A percentile compares a stretch with the other conserved stretches of the same genome.
Evolutionary conservation across 2,113 vertebrate genomes (phyloP).

Genomic region (Cyprinodon brontotheroides): DNA sequence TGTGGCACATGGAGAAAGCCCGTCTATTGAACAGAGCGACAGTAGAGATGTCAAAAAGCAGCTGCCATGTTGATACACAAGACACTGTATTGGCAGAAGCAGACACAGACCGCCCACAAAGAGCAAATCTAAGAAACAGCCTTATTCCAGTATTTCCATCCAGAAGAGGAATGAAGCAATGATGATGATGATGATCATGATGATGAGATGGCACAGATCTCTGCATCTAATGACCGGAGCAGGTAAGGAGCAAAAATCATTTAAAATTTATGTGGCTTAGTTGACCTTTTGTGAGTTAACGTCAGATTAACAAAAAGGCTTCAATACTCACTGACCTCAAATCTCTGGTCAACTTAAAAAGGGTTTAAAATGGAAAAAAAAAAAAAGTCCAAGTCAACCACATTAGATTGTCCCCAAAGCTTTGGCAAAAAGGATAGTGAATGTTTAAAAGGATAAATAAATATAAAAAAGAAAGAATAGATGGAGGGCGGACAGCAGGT

Average conservation of each 20-base stretch:
- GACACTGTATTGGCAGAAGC: slow-evolving; percentile 56
- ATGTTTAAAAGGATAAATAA: slow-evolving; percentile 47
- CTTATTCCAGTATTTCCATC: slow-evolving; percentile 42
- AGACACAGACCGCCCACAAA: slow-evolving; percentile 49
- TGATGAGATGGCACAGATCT: slow-evolving; percentile 37
- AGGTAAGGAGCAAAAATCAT: slow-evolving; percentile 9
- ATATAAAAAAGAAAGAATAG: slow-evolving; percentile 23
- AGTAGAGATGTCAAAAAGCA: slow-evolving; percentile 36
- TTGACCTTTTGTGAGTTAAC: slow-evolving; percentile 40
- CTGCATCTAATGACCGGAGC: slow-evolving; percentile 32
- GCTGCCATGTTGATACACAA: slow-evolving; percentile 55
- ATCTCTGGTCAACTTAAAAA: slow-evolving; percentile 22
- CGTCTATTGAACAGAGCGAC: slow-evolving; percentile 21
- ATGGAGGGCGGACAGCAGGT: slow-evolving; percentile 53
- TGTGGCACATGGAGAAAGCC: slow-evolving; percentile 36
- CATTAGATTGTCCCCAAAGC: slow-evolving; percentile 51
- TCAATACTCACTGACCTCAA: slow-evolving; percentile 42
- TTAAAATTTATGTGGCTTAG: slow-evolving; percentile 20
- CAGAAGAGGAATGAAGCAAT: slow-evolving; percentile 47
- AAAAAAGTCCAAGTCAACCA: slow-evolving; percentile 36
- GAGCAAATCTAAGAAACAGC: slow-evolving; percentile 30
- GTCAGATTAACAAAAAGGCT: slow-evolving; percentile 28
- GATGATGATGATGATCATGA: background rate
- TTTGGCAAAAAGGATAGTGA: slow-evolving; percentile 53
- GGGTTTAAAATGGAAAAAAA: slow-evolving; percentile 7